Evolutionary conservation across 2,113 vertebrate genomes (phyloP).

Genomic region (Leiothrix lutea): DNA sequence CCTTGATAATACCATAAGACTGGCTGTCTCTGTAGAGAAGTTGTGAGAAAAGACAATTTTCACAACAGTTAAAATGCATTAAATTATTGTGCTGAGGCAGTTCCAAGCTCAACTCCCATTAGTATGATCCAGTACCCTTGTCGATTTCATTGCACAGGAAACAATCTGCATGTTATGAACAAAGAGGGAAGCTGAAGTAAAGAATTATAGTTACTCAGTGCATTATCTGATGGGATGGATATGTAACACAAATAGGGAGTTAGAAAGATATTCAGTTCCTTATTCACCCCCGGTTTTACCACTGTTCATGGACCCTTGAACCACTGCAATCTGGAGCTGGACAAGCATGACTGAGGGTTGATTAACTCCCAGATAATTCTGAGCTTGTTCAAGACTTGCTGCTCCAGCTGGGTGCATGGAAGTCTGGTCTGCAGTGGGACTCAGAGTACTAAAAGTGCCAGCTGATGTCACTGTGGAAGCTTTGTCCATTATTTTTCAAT

Average conservation of each 20-base stretch:
- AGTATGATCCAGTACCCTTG: neutral
- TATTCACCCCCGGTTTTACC: neutral
- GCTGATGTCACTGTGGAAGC: fast-evolving
- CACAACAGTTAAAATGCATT: neutral
- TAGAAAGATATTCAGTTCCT: neutral
- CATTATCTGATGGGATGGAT: fast-evolving
- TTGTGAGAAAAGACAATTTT: neutral
- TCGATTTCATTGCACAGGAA: neutral
- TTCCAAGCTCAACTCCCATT: neutral
- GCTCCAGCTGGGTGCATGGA: neutral
- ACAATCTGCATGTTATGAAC: neutral
- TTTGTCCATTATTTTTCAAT: neutral
- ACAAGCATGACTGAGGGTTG: fast-evolving
- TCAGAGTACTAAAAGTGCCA: neutral
- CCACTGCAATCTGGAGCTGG: neutral
- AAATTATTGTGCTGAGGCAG: neutral
- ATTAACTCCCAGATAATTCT: neutral
- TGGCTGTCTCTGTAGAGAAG: neutral
- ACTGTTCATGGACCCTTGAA: fast-evolving
- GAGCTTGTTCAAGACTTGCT: neutral
- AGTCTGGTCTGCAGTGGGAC: fast-evolving
- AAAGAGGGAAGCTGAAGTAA: neutral
- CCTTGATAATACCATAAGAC: neutral
- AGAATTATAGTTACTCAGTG: fast-evolving
- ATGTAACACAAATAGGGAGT: neutral